Evolutionary conservation across 2,888 invertebrate species (phyloP), one percentile per base, ranked within the genome.

Genomic region (Lathronympha strigana): DNA sequence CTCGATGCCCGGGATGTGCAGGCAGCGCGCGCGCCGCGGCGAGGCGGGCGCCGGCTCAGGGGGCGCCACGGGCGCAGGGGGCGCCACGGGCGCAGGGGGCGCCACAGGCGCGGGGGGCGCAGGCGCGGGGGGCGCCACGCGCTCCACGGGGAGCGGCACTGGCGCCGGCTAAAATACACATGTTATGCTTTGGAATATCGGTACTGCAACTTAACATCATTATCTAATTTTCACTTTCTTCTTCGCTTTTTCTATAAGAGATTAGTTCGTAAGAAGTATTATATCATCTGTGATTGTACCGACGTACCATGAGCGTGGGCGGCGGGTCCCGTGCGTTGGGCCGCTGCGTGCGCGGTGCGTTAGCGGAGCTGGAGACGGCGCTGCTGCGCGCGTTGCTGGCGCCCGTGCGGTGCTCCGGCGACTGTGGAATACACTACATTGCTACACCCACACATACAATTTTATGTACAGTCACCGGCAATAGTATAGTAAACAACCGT

Each of bases 1-100:
- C 74, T 96, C 96, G 51, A 96, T 96, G 45, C 96, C 96, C 49
- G 95, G 95, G 74, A 96, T 96, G 84, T 96, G 95, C 36, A 96
- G 92, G 79, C 95, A 95, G 28, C 19, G 31, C 28, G 5, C 70
- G 69, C 11, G 71, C 74, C 71, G 43, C 70, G 76, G 11, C 72
- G 50, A 53, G 33, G 9, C 25, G 11, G 11, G 61, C 13, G 40
- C 68, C 45, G 4, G 6, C 2, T 2, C 11, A 9, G 33, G 33
- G 33, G 40, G 17, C 17, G 61, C 36, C 54, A 23, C 19, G 53
- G 53, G 40, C 51, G 67, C 43, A 49, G 31, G 36, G 13, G 58
- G 50, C 28, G 57, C 19, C 21, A 62, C 25, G 36, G 4, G 62
- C 64, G 67, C 43, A 49, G 31, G 36, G 13, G 58, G 50, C 28